Base-by-base conservation (phyloP, 2,888 invertebrate genomes). In the Romanomermis culicivorax region DNA sequence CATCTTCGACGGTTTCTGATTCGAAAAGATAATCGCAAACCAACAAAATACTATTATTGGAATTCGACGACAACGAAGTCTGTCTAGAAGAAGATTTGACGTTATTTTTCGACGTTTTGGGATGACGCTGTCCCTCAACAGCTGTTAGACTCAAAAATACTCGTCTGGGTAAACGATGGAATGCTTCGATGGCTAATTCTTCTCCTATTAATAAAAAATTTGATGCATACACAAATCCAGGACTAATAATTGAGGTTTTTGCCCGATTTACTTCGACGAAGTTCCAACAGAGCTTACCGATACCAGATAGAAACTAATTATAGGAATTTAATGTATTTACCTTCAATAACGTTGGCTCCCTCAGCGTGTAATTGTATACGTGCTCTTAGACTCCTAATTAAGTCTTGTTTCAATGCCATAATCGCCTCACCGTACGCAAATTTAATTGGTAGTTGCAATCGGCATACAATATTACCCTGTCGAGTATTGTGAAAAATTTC, bases 1-100 rank as follows among this genome's bases (percentile, higher is more conserved):
- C 52, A 25, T 55, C 55, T 1, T 47, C 30, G 17, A 24, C 26
- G 2, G 25, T 30, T 17, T 55, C 55, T 2, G 27, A 45, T 11
- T 55, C 55, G 45, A 55, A 55, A 43, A 55, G 30, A 30, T 55
- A 55, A 24, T 55, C 55, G 55, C 30, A 45, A 25, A 42, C 52
- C 20, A 52, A 17, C 50, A 42, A 20, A n/a, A n/a, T n/a, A n/a
- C n/a, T n/a, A n/a, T n/a, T n/a, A n/a, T n/a, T n/a, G n/a, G n/a
- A n/a, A n/a, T n/a, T n/a, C n/a, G n/a, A n/a, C 27, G 49, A 7
- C 25, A 30, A 7, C 50, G n/a, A n/a, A n/a, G n/a, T n/a, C n/a
- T n/a, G n/a, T n/a, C n/a, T n/a, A n/a, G n/a, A n/a, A n/a, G n/a
- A n/a, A n/a, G n/a, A n/a, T n/a, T n/a, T n/a, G n/a, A n/a, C n/a